Conservation (phyloP, 2,888 invertebrate genomes). For the Notodonta dromedarius region DNA sequence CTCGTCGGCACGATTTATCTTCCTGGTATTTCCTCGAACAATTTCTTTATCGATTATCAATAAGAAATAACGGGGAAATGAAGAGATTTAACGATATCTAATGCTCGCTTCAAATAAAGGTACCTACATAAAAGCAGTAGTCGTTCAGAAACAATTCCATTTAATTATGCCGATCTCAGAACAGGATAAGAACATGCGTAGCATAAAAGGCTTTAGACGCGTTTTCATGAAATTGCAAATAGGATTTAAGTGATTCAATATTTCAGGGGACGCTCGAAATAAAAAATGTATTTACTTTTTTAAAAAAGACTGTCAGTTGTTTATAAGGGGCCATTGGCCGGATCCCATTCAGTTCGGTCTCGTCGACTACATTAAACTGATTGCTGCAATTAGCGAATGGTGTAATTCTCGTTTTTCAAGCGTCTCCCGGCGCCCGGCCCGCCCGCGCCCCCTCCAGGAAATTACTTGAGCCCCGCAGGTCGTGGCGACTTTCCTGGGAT, state of each 20-base stretch:
- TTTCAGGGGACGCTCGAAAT: conserved; percentile 25
- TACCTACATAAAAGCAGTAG: conserved; percentile 29
- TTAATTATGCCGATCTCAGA: conserved; percentile 26
- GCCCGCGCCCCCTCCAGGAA: conserved; percentile 61
- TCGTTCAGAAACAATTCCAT: conserved; percentile 26
- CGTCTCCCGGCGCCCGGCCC: conserved; percentile 49
- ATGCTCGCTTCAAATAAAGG: conserved; percentile 18
- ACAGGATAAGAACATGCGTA: conserved; percentile 30
- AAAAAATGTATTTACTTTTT: conserved; percentile 41
- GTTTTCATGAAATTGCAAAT: conserved; percentile 29
- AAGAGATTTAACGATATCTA: conserved; percentile 24
- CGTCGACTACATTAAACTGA: conserved; percentile 82
- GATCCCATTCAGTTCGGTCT: conserved; percentile 68
- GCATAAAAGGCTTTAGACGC: conserved; percentile 12
- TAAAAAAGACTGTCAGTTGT: conserved; percentile 51
- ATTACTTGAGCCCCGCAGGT: conserved; percentile 77
- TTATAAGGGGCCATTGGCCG: conserved; percentile 66
- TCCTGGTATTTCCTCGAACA: conserved; percentile 9
- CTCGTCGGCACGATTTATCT: conserved; percentile 13
- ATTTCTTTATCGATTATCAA: conserved; percentile 29
- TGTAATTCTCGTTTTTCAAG: conserved; percentile 81
- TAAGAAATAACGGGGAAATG: conserved; percentile 32
- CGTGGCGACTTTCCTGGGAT: conserved; percentile 71
- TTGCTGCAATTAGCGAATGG: conserved; percentile 83
- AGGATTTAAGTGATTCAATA: conserved; percentile 30